Evolutionary conservation across 2,888 invertebrate genomes (phyloP).

Genomic region (Torymus aiolomorphi): DNA sequence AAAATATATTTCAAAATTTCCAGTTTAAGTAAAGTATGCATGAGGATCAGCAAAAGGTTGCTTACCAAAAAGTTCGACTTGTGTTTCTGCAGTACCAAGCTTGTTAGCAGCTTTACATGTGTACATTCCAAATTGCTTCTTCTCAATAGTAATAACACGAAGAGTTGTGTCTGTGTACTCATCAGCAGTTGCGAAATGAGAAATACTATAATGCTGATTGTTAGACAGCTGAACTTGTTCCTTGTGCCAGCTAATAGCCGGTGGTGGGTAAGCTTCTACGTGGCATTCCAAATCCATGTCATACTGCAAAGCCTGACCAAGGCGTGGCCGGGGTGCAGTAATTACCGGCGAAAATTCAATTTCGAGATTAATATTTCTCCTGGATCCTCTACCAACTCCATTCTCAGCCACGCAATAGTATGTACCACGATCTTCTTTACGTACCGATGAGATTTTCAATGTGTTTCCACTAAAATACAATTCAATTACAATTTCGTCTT

Average conservation of each 20-base stretch:
- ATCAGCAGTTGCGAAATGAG: slow-evolving; percentile 93
- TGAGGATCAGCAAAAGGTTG: slow-evolving; percentile 52
- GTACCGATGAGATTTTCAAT: slow-evolving; percentile 85
- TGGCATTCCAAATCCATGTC: slow-evolving; percentile 97
- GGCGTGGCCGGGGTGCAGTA: slow-evolving; percentile 87
- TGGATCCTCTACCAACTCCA: slow-evolving; percentile 89
- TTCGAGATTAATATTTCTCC: slow-evolving; percentile 91
- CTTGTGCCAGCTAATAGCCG: slow-evolving; percentile 93
- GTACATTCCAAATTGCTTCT: slow-evolving; percentile 91
- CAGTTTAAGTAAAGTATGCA: slow-evolving; percentile 22
- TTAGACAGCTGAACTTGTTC: slow-evolving; percentile 88
- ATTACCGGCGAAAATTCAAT: slow-evolving; percentile 94
- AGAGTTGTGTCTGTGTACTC: slow-evolving; percentile 94
- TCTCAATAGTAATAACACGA: slow-evolving; percentile 92
- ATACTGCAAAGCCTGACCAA: slow-evolving; percentile 93
- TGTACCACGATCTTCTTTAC: slow-evolving; percentile 93
- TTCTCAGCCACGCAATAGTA: slow-evolving; percentile 96
- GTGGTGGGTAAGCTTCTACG: slow-evolving; percentile 95
- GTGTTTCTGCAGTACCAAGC: slow-evolving; percentile 87
- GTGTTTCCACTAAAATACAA: slow-evolving; percentile 82
- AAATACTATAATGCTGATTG: slow-evolving; percentile 93
- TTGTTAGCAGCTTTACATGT: slow-evolving; percentile 93
- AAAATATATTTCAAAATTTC: slow-evolving; percentile 5
- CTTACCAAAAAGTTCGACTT: slow-evolving; percentile 89
- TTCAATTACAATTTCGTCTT: neutral